Conservation (phyloP, 2,888 invertebrate genomes). For the Apodemia duryi region DNA sequence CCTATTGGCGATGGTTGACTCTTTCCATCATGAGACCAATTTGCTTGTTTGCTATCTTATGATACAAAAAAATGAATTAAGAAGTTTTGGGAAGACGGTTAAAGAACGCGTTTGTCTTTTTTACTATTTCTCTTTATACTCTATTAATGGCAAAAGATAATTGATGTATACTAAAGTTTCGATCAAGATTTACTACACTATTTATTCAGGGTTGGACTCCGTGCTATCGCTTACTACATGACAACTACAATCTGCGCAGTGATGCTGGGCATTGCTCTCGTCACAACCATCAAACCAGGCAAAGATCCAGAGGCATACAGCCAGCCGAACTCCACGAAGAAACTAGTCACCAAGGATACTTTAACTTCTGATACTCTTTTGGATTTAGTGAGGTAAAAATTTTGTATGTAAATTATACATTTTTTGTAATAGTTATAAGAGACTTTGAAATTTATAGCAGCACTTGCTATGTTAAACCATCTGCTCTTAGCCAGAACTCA, state of each 20-base stretch:
- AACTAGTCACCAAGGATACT: constrained; percentile 80
- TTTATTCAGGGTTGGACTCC: constrained; percentile 78
- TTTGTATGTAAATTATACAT: not conserved
- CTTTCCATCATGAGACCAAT: no score
- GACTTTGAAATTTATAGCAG: no score
- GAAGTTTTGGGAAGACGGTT: no score
- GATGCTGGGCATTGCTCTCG: constrained; percentile 93
- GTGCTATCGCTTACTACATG: constrained; percentile 95
- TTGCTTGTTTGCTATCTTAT: no score
- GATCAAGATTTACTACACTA: not conserved
- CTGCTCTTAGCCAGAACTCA: no score
- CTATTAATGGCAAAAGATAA: no score
- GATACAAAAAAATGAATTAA: no score
- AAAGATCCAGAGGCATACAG: constrained; percentile 58
- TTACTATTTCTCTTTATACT: no score
- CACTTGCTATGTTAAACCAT: no score
- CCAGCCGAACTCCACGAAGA: constrained; percentile 66
- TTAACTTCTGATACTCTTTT: constrained; percentile 93
- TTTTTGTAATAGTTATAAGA: no score
- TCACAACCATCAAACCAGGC: constrained; percentile 92
- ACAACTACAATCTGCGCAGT: constrained; percentile 95
- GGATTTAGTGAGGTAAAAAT: constrained; percentile 90
- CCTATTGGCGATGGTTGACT: no score
- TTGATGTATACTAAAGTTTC: not conserved
- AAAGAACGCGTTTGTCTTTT: no score